phyloP scores from a whole-genome alignment of 1,140 invertebrate species.

The Hypothenemus hampei region DNA sequence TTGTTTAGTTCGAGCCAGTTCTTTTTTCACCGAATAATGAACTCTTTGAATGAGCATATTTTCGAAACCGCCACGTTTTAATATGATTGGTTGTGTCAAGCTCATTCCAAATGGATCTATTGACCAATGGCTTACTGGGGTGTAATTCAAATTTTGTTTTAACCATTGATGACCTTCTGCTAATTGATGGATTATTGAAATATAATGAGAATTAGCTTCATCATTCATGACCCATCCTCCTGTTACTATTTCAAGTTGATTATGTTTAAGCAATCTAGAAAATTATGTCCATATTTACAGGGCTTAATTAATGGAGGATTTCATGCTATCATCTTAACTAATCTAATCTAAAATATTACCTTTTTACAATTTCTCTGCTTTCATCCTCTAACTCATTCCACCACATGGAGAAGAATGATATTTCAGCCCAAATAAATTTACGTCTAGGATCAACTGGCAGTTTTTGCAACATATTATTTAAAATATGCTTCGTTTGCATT shows the following conservation, averaged over 20 bases:
- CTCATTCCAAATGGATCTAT: conserved; percentile 96
- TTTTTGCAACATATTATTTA: conserved; percentile 86
- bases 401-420: conserved; percentile 90
- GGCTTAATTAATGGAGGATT: too few relatives aligned
- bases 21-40: conserved; percentile 94
- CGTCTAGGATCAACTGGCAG: conserved; percentile 69
- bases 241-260: conserved; percentile 78
- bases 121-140: conserved; percentile 80
- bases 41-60: conserved; percentile 90
- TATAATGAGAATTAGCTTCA: conserved; percentile 91
- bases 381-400: conserved; percentile 74
- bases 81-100: conserved; percentile 81
- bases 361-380: conserved; percentile 66
- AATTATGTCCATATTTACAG: too few relatives aligned
- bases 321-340: neutral
- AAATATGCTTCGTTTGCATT: conserved; percentile 80
- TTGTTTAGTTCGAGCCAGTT: conserved; percentile 72
- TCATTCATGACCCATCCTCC: conserved; percentile 99
- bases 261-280: conserved; percentile 54
- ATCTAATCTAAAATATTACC: conserved; percentile 42
- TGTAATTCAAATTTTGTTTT: conserved; percentile 72
- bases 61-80: conserved; percentile 79
- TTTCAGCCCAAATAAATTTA: conserved; percentile 98
- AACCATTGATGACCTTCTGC: conserved; percentile 95
- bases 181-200: conserved; percentile 84